phyloP scores from a whole-genome alignment of 2,888 invertebrate genomes.

The Dascillus cervinus region DNA sequence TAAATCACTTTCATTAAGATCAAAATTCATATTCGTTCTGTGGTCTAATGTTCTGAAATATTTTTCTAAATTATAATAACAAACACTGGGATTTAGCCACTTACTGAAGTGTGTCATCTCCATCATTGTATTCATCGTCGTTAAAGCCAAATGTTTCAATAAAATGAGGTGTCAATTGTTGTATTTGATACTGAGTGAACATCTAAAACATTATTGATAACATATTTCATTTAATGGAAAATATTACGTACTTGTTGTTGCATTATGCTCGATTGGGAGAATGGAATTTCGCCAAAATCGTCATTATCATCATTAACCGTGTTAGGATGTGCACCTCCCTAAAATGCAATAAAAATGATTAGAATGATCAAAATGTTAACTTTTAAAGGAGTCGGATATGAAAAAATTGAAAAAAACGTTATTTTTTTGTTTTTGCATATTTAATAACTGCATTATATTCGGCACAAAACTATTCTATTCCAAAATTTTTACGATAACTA shows the following conservation, averaged over 20 bases:
- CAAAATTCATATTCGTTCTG: slow-evolving; percentile 39
- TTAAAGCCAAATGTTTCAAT: slow-evolving; percentile 55
- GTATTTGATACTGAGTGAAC: slow-evolving; percentile 54
- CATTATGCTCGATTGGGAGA: slow-evolving; percentile 44
- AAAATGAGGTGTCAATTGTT: slow-evolving; percentile 53
- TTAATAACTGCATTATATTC: no score
- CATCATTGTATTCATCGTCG: slow-evolving; percentile 56
- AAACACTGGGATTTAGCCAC: slow-evolving; percentile 23
- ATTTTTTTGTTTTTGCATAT: no score
- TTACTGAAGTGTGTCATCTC: slow-evolving; percentile 49
- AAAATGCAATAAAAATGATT: slow-evolving; percentile 18
- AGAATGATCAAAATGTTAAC: no score
- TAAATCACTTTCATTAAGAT: slow-evolving; percentile 44
- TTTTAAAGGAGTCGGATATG: no score
- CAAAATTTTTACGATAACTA: no score
- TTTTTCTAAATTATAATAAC: no score
- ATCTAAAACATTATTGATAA: slow-evolving; percentile 35
- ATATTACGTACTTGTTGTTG: slow-evolving; percentile 43
- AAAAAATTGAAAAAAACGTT: no score
- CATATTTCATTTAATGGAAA: slow-evolving; percentile 4
- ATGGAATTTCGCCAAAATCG: slow-evolving; percentile 46
- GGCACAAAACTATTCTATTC: no score
- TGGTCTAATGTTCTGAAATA: slow-evolving; percentile 34
- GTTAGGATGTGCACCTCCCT: slow-evolving; percentile 41
- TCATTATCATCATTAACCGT: slow-evolving; percentile 47